These are phyloP conservation scores for Morone saxatilis DNA, from an alignment of 2,113 vertebrate species.

Conservation along the genomic window DNA sequence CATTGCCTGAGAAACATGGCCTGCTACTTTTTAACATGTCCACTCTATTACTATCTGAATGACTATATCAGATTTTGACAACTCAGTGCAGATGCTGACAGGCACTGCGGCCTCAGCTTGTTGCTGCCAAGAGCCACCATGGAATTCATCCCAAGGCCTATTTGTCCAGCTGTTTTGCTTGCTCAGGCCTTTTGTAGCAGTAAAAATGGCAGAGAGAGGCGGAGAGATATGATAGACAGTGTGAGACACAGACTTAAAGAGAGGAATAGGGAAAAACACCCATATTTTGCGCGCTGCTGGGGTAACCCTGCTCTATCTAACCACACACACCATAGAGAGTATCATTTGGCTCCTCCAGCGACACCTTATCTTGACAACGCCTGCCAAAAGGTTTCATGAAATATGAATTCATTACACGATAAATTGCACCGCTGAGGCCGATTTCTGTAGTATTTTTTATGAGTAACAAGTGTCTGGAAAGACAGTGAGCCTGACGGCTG, in stretches of 20 bases:
- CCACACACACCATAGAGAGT: constrained; percentile 39
- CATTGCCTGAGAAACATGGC: constrained; percentile 65
- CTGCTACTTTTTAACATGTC: constrained; percentile 70
- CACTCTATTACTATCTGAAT: constrained; percentile 71
- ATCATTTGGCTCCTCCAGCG: constrained; percentile 50
- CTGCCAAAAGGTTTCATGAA: constrained; percentile 61
- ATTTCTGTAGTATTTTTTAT: constrained; percentile 51
- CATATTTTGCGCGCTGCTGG: constrained; percentile 31
- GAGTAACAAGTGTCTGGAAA: constrained; percentile 67
- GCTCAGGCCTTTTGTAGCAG: constrained; percentile 56
- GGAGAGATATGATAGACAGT: constrained; percentile 46
- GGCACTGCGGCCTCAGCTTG: constrained; percentile 50
- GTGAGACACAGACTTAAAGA: constrained; percentile 26
- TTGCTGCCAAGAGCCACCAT: constrained; percentile 71
- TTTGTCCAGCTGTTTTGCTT: constrained; percentile 78
- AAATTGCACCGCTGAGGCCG: constrained; percentile 40
- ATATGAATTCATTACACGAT: constrained; percentile 59
- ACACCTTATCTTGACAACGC: constrained; percentile 50
- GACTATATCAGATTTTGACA: constrained; percentile 80
- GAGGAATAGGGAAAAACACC: constrained; percentile 39
- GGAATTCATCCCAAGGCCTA: constrained; percentile 68
- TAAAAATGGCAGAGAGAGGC: constrained; percentile 37
- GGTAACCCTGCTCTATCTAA: constrained; percentile 29
- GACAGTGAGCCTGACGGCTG: constrained; percentile 36
- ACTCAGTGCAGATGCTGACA: constrained; percentile 76